Conservation (phyloP, 2,797 vertebrate species). For the Myoxocephalus aenaeus region DNA sequence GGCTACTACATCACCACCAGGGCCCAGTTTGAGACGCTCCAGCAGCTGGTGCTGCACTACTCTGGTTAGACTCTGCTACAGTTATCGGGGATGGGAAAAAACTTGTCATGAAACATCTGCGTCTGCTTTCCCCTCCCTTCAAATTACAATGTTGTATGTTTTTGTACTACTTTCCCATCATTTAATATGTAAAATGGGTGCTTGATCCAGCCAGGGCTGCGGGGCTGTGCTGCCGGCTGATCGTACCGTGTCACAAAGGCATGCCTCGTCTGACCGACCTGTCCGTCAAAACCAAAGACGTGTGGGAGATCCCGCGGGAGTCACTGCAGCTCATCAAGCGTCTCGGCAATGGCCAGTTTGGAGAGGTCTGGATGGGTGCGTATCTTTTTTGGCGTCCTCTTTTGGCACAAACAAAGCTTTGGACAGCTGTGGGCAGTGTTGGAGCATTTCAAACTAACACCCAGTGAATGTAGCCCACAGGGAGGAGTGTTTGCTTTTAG, state of each 20-base stretch:
- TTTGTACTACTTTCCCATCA: neutral
- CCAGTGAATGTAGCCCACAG: slow-evolving; percentile 30
- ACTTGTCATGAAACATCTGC: neutral
- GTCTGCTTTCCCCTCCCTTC: neutral
- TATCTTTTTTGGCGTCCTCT: slow-evolving; percentile 33
- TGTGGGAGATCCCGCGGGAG: slow-evolving; percentile 99
- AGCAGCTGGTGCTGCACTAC: slow-evolving; percentile 98
- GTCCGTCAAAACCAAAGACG: slow-evolving; percentile 99
- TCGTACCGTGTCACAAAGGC: slow-evolving; percentile 99
- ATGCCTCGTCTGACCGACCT: slow-evolving; percentile 99
- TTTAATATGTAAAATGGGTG: neutral
- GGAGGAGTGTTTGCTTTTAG: slow-evolving; percentile 15
- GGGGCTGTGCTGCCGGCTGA: slow-evolving; percentile 97
- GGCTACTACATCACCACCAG: slow-evolving; percentile 99
- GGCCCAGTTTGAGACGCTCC: slow-evolving; percentile 98
- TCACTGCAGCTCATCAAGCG: slow-evolving; percentile 99
- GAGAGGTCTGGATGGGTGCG: slow-evolving; percentile 99
- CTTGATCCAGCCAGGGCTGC: slow-evolving; percentile 91
- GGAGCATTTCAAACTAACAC: slow-evolving; percentile 37
- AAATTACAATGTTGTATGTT: neutral
- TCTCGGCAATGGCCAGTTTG: slow-evolving; percentile 99
- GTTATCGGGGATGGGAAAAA: neutral
- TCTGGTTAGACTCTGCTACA: slow-evolving; percentile 86
- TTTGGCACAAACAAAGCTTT: slow-evolving; percentile 22
- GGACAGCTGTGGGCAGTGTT: slow-evolving; percentile 54